Percentiles rank a stretch among this genome's conserved stretches.
These are phyloP conservation scores for Chiroxiphia lanceolata DNA, from an alignment of 2,797 vertebrate species.

Conservation along the genomic window DNA sequence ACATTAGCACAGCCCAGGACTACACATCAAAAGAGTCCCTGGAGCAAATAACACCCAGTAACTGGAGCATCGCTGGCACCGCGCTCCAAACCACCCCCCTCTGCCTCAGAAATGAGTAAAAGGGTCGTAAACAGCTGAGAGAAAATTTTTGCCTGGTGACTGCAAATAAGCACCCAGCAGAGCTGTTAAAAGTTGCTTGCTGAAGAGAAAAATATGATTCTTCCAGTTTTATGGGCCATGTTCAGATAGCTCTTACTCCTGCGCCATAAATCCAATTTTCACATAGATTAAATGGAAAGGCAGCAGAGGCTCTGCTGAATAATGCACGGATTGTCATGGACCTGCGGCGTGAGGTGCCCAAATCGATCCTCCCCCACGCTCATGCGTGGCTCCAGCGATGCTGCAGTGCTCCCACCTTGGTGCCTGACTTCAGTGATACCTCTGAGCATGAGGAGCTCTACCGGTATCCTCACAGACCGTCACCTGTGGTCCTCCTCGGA, in stretches of 20 bases:
- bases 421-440: too few relatives aligned
- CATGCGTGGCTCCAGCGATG: accelerated
- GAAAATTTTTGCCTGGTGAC: constrained; percentile 60
- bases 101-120: background rate
- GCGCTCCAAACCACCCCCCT: background rate
- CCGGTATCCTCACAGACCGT: accelerated
- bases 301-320: constrained; percentile 2
- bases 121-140: constrained; percentile 45
- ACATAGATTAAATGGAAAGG: constrained; percentile 42
- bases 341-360: background rate
- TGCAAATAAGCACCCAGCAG: constrained; percentile 60
- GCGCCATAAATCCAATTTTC: constrained; percentile 48
- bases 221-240: constrained; percentile 43
- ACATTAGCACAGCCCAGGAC: background rate
- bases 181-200: constrained; percentile 64
- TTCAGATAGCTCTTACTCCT: constrained; percentile 24
- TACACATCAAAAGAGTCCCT: background rate
- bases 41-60: background rate
- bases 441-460: accelerated
- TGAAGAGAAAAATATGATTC: constrained; percentile 58
- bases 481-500: accelerated
- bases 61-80: background rate
- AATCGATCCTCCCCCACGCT: background rate
- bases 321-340: background rate
- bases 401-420: background rate